A percentile compares a stretch with the other conserved stretches of the same genome.
These are phyloP conservation scores for Chironomus striatipennis DNA, from an alignment of 1,140 invertebrate species.

Conservation along the genomic window DNA sequence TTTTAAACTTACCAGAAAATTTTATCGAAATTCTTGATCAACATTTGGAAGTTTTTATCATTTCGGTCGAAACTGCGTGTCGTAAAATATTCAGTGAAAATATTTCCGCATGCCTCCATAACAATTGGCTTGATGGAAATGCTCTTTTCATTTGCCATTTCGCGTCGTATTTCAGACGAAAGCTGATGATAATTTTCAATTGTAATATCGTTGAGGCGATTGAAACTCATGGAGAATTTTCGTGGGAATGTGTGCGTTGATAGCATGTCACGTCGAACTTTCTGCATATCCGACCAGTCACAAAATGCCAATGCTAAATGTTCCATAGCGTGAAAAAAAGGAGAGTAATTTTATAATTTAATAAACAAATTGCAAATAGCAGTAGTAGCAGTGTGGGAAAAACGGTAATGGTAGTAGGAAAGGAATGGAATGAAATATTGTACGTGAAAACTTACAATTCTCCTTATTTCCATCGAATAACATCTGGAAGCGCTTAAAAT, in stretches of 20 bases:
- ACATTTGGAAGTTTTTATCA: conserved; percentile 50
- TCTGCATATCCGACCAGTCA: conserved; percentile 72
- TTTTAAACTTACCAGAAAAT: conserved; percentile 52
- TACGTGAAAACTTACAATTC: conserved; percentile 57
- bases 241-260: conserved; percentile 61
- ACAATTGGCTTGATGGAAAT: conserved; percentile 49
- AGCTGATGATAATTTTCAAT: conserved; percentile 27
- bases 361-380: neutral
- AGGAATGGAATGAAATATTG: too few species aligned
- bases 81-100: conserved; percentile 74
- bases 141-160: conserved; percentile 31
- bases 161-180: conserved; percentile 31
- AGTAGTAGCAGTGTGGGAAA: too few species aligned
- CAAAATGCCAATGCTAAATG: conserved; percentile 72
- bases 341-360: conserved; percentile 31
- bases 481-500: conserved; percentile 52
- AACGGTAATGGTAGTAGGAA: too few species aligned
- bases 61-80: conserved; percentile 55
- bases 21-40: conserved; percentile 63
- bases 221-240: conserved; percentile 54
- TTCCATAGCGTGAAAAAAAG: too few species aligned
- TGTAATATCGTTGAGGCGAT: conserved; percentile 48
- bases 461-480: conserved; percentile 57
- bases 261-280: conserved; percentile 60
- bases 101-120: conserved; percentile 57